Base-by-base conservation (phyloP, 2,888 invertebrate species). In the Eugnorisma glareosa region DNA sequence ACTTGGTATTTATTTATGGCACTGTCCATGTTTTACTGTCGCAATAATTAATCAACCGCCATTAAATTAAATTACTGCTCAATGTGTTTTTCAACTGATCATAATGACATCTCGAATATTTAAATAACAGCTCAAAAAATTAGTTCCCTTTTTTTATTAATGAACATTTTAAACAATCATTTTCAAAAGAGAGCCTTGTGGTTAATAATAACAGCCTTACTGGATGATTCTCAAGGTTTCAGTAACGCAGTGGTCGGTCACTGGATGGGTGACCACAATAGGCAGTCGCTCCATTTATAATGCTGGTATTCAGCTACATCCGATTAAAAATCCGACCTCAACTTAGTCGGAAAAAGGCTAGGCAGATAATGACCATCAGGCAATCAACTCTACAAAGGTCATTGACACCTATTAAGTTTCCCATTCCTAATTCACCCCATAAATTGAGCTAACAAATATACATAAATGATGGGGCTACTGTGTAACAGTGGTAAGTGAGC, bases 401-500 rank as follows among this genome's bases (percentile, higher is more conserved):
- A 72, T 43, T 83, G 70, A 77, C 71, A 70, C 45, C 24, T 31
- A 72, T 86, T 64, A 68, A 71, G 72, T 57, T 35, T 61, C 15
- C 15, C 28, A 73, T 59, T 37, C n/a, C 31, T 21, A 73, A 75
- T 61, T 61, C 67, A 77, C 81, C 78, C 77, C 78, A 70, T 67
- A 70, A 72, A 57, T 51, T 77, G 59, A 37, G 31, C 67, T 64
- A 61, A 69, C 69, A 74, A 82, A 79, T 81, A 84, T n/a, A n/a
- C n/a, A n/a, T n/a, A n/a, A n/a, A n/a, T 76, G 74, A 67, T 54
- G 31, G 37, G 71, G 75, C 75, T 67, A 59, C 80, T 66, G 79
- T 79, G 71, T 79, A 67, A 59, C 77, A 61, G 83, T 74, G 71
- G 81, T 77, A 76, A 88, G 78, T 70, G 82, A 84, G 74, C 84